These are phyloP conservation scores for Drosophila histrio DNA, from an alignment of 2,888 invertebrate species.

Conservation along the genomic window DNA sequence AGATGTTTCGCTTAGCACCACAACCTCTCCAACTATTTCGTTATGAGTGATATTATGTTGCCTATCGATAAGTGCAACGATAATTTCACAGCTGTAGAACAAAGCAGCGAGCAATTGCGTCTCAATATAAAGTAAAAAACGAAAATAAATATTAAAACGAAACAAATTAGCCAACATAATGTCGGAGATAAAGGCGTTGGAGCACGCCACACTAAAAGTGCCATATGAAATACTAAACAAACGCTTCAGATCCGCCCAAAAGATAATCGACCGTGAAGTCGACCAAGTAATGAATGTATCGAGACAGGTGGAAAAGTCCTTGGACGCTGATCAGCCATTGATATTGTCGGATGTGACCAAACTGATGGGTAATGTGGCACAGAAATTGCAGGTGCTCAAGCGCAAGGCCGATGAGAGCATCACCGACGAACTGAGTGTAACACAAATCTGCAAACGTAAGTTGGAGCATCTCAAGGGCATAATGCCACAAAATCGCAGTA, in stretches of 20 bases:
- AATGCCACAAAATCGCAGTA: constrained; percentile 73
- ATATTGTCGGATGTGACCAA: constrained; percentile 89
- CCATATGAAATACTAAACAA: constrained; percentile 99
- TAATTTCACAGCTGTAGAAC: constrained; percentile 52
- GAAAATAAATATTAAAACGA: constrained; percentile 40
- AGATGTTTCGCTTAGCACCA: constrained; percentile 6
- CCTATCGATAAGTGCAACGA: constrained; percentile 31
- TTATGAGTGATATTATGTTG: neutral
- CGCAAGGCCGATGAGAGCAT: constrained; percentile 97
- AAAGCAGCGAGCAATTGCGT: constrained; percentile 55
- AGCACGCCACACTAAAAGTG: constrained; percentile 98
- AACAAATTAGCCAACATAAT: constrained; percentile 84
- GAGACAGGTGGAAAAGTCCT: constrained; percentile 86
- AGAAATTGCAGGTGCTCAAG: constrained; percentile 94
- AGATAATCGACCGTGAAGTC: constrained; percentile 95
- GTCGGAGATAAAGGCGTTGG: constrained; percentile 97
- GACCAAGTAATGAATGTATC: constrained; percentile 93
- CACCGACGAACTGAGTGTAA: constrained; percentile 95
- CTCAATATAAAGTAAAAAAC: constrained; percentile 27
- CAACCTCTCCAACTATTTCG: neutral
- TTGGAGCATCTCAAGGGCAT: constrained; percentile 92
- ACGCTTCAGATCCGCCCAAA: constrained; percentile 97
- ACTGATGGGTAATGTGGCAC: constrained; percentile 94
- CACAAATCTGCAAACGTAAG: constrained; percentile 95
- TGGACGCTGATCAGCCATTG: constrained; percentile 83